Evolutionary conservation across 2,797 vertebrate genomes (phyloP).

Genomic region (Jordanella pulchra): DNA sequence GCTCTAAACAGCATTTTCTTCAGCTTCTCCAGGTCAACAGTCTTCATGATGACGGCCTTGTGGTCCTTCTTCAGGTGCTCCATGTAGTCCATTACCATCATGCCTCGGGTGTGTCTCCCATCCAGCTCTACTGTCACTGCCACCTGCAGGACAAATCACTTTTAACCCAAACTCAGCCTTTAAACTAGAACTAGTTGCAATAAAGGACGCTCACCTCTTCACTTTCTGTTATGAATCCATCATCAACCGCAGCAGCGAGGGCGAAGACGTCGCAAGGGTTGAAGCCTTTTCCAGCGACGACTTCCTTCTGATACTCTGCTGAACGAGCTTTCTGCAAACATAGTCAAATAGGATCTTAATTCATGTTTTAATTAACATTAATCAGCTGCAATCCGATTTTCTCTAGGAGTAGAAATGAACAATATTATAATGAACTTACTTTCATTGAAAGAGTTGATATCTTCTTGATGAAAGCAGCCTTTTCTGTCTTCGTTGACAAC

Average conservation of each 20-base stretch:
- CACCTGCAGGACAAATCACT: slow-evolving; percentile 21
- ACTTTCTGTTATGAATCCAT: slow-evolving; percentile 49
- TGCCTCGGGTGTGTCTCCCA: slow-evolving; percentile 68
- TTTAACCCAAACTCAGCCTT: neutral
- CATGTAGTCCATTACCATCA: slow-evolving; percentile 78
- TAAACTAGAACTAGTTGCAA: neutral
- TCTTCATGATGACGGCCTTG: slow-evolving; percentile 72
- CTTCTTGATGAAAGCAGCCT: slow-evolving; percentile 48
- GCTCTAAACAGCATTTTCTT: slow-evolving; percentile 67
- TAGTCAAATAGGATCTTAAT: neutral
- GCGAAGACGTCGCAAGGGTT: slow-evolving; percentile 79
- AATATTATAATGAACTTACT: neutral
- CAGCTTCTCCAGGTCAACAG: slow-evolving; percentile 70
- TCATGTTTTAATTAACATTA: neutral
- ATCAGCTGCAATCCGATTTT: neutral
- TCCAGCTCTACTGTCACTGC: slow-evolving; percentile 73
- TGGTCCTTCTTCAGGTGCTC: slow-evolving; percentile 66
- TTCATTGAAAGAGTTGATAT: slow-evolving; percentile 13
- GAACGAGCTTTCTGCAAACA: slow-evolving; percentile 18
- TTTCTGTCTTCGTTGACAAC: slow-evolving; percentile 27
- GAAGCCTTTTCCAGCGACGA: slow-evolving; percentile 64
- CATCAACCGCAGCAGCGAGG: slow-evolving; percentile 75
- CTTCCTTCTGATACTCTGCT: slow-evolving; percentile 49
- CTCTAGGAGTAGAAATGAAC: neutral
- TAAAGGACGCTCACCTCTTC: slow-evolving; percentile 19